Base-by-base conservation (phyloP, 2,888 invertebrate genomes). In the Perizoma flavofasciatum region DNA sequence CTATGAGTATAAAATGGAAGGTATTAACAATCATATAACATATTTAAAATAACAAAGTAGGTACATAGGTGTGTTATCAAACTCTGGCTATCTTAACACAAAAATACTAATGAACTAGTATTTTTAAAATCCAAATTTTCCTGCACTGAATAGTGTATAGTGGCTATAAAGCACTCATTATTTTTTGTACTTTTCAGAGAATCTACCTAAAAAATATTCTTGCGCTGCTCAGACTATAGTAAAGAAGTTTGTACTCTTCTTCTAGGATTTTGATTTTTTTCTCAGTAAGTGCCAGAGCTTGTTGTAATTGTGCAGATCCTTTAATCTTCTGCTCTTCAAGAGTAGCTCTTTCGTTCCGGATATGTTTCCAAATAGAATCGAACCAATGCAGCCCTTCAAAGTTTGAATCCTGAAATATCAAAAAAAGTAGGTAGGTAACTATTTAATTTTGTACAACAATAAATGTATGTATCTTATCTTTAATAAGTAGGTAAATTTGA, bases 371-470 rank as follows among this genome's bases (percentile, higher is more conserved):
- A 7, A 98, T 95, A 4, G 98, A 96, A 71, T 97, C 95, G 81
- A 98, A 98, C 99, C 99, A 99, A 82, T 98, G 98, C 5, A 99
- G 92, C 0, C 97, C 95, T 88, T 99, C 98, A 81, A 99, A 96
- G 74, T 97, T 96, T 22, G 93, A 87, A 72, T 95, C 95, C 92
- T 92, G 75, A 55, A 85, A 86, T 45, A 69, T 0, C 32, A 46
- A 35, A 10, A 47, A 34, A 35, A 35, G 35, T 9, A 48, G 10
- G 11, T n/a, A 37, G 4, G 10, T 10, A 10, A 6, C 3, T 10
- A 10, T 33, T 33, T 32, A 5, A 8, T 6, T 33, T 11, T 22
- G 22, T 22, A 22, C 22, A 22, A 22, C 1, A 2, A 22, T 22
- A 22, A 22, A 22, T 22, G 22, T 22, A 22, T n/a, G n/a, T n/a